Evolutionary conservation across 92 coral and sea anemone genomes (phyloP).

Genomic region (Epizoanthus ramosus): DNA sequence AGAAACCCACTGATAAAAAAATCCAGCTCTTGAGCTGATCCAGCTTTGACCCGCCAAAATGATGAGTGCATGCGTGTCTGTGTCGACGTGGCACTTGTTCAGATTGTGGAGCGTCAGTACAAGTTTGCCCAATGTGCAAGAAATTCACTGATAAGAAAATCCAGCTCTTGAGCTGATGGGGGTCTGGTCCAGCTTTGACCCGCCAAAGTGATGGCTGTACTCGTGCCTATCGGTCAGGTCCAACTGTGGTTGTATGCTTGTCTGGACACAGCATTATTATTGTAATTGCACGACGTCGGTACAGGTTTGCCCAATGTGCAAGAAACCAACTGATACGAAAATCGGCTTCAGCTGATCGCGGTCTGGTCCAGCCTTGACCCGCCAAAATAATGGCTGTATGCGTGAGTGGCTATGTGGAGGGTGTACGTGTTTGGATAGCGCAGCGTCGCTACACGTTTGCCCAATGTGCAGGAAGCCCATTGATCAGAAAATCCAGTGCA

Average conservation of each 20-base stretch:
- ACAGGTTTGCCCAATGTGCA: too few species aligned
- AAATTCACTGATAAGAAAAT: constrained; percentile 71
- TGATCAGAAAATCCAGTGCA: constrained; percentile 58
- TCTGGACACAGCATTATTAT: too few species aligned
- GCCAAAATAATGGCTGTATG: too few species aligned
- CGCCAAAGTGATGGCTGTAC: too few species aligned
- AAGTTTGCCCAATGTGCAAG: constrained; percentile 77
- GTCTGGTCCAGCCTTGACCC: too few species aligned
- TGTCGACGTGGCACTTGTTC: constrained; percentile 83
- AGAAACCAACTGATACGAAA: too few species aligned
- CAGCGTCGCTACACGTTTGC: constrained; percentile 51
- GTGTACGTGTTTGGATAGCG: constrained; percentile 54
- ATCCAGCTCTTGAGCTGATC: constrained; percentile 57
- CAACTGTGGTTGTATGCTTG: too few species aligned
- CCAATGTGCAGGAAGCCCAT: constrained; percentile 72
- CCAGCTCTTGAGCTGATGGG: constrained; percentile 56
- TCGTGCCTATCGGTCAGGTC: too few species aligned
- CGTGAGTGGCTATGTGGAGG: constrained; percentile 54
- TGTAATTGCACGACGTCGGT: too few species aligned
- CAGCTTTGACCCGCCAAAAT: too few species aligned
- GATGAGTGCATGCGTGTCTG: constrained; percentile 45
- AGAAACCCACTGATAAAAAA: constrained; percentile 65
- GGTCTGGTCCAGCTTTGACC: background rate
- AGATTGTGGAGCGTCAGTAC: constrained; percentile 57
- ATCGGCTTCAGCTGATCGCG: too few species aligned